Percentiles rank a stretch among this genome's conserved stretches.
Conservation (phyloP, 2,888 invertebrate species). For the Thysanoteuthis rhombus region DNA sequence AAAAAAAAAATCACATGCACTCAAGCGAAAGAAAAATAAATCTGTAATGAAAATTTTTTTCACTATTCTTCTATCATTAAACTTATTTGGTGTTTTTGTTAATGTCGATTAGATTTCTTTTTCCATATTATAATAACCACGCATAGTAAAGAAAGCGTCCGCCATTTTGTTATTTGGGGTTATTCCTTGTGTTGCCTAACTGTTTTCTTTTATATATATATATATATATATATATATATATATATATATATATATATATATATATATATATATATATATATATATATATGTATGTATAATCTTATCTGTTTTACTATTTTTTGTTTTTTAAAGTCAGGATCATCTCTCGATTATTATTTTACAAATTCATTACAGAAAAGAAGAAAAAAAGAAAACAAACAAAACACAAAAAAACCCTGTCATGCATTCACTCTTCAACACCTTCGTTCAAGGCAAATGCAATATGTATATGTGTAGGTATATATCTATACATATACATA, state of each 20-base stretch:
- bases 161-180: neutral
- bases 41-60: too few relatives aligned
- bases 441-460: neutral
- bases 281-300: neutral
- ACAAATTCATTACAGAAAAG: neutral
- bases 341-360: neutral
- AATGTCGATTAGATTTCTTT: neutral
- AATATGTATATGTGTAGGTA: neutral
- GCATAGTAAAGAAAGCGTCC: neutral
- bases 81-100: neutral
- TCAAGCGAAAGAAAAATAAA: too few relatives aligned
- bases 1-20: too few relatives aligned
- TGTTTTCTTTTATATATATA: neutral
- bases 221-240: neutral
- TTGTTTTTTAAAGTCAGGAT: neutral
- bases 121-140: neutral
- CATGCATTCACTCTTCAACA: neutral
- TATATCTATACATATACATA: conserved; percentile 15
- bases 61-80: neutral
- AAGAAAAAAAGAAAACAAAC: neutral
- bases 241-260: neutral
- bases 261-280: neutral
- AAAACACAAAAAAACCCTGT: neutral
- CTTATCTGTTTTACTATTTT: neutral
- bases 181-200: neutral